phyloP scores from a whole-genome alignment of 2,888 invertebrate species.

The Digitonthophagus gazella region DNA sequence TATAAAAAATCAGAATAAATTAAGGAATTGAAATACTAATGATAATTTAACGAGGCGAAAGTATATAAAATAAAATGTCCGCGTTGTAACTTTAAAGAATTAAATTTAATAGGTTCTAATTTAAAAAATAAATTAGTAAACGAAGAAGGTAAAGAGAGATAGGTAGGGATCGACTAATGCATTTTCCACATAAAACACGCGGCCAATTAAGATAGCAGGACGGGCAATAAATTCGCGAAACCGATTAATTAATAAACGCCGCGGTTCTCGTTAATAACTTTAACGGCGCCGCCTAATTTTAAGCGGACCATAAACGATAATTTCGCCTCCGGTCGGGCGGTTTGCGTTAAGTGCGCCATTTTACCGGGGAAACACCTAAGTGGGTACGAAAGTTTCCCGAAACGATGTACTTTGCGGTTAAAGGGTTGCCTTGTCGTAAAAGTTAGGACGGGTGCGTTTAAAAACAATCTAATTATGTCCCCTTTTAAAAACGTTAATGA shows the following conservation, averaged over 20 bases:
- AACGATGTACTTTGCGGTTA: background rate
- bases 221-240: background rate
- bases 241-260: background rate
- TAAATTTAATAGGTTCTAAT: too few relatives aligned
- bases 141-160: too few relatives aligned
- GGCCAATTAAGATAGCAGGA: background rate
- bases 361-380: background rate
- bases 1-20: too few relatives aligned
- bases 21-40: too few relatives aligned
- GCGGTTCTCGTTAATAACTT: background rate
- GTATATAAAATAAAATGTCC: too few relatives aligned
- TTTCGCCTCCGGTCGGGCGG: background rate
- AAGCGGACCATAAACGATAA: background rate
- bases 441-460: background rate
- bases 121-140: background rate
- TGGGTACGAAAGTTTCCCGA: background rate
- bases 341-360: background rate
- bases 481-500: background rate
- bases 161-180: background rate
- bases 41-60: too few relatives aligned
- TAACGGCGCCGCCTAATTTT: background rate
- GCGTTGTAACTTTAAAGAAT: too few relatives aligned
- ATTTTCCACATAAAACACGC: background rate
- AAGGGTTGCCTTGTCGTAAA: background rate
- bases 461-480: background rate